Evolutionary conservation across 2,888 invertebrate genomes (phyloP).

Genomic region (Tridacna crocea): DNA sequence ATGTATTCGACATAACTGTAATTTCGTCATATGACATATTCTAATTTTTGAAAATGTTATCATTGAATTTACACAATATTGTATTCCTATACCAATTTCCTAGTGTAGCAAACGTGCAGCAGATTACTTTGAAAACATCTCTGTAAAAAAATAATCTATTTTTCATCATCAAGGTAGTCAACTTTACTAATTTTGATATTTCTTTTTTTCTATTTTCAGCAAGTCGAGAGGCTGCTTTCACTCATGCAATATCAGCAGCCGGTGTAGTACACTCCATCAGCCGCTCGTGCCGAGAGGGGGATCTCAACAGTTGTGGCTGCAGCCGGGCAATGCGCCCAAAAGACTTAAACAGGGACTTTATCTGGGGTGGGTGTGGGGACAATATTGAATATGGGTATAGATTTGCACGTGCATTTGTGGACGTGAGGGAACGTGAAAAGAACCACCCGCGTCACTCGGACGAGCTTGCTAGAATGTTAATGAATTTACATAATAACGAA

Average conservation of each 20-base stretch:
- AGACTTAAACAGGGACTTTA: conserved; percentile 95
- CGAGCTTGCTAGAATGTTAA: conserved; percentile 93
- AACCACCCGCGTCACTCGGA: conserved; percentile 92
- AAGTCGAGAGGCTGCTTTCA: conserved; percentile 87
- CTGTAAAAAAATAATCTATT: no score
- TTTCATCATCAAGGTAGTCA: no score
- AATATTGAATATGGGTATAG: conserved; percentile 94
- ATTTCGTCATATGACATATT: no score
- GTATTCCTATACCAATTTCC: no score
- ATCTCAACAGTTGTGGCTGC: conserved; percentile 95
- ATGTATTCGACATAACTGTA: no score
- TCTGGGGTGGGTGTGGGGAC: conserved; percentile 99
- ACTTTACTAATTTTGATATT: no score
- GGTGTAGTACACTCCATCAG: conserved; percentile 94
- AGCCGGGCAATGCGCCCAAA: conserved; percentile 92
- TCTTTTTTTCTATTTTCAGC: conserved; percentile 80
- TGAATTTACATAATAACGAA: conserved; percentile 99
- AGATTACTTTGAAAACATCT: no score
- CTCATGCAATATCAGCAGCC: conserved; percentile 86
- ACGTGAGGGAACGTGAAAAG: conserved; percentile 92
- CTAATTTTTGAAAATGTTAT: no score
- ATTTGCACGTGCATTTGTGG: conserved; percentile 97
- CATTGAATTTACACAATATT: no score
- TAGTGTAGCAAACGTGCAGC: no score
- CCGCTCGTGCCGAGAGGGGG: conserved; percentile 95